Base-by-base conservation (phyloP, 2,888 invertebrate species). In the Ommatoiulus sabulosus region DNA sequence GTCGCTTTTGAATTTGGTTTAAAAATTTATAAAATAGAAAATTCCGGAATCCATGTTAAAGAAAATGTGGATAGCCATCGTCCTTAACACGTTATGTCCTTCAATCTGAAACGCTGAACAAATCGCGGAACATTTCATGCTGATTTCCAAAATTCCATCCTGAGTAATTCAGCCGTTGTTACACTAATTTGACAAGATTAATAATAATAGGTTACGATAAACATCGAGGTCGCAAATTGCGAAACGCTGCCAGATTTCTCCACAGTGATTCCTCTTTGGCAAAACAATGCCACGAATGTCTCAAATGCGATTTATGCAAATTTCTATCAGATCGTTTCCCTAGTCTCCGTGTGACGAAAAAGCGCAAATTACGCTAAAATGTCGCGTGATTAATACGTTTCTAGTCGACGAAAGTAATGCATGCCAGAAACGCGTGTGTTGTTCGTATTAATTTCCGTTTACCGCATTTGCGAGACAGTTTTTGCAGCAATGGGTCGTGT, bases 361-460 rank as follows among this genome's bases (percentile, higher is more conserved):
- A 43, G 35, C 35, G 35, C 35, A 43, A 80, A 80, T 80, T 80
- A 35, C 80, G 35, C 10, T 52, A 43, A 80, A 80, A 43, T 10
- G 35, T 4, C 35, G 10, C 35, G 35, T 80, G 80, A 80, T 80
- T 80, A 80, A 80, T 80, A 35, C 35, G 35, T 35, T 35, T 35
- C 1, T 35, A 80, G 80, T 24, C 80, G 80, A 12, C 12, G 80
- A 80, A 35, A 12, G 15, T 80, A 80, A 15, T 35, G 80, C 24
- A 43, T 8, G 80, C 10, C 10, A 15, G 80, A 80, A 80, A 80
- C 24, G 80, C 35, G 80, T 43, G 35, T 80, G 80, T 80, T 80
- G 80, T 80, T 80, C 80, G 35, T 43, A 80, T 80, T 80, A 80
- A 80, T 80, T 80, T 80, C 80, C 80, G 80, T 80, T 72, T 80